Percentiles rank a stretch among this genome's conserved stretches.
phyloP scores from a whole-genome alignment of 2,113 vertebrate genomes.

The Antigone vipio region DNA sequence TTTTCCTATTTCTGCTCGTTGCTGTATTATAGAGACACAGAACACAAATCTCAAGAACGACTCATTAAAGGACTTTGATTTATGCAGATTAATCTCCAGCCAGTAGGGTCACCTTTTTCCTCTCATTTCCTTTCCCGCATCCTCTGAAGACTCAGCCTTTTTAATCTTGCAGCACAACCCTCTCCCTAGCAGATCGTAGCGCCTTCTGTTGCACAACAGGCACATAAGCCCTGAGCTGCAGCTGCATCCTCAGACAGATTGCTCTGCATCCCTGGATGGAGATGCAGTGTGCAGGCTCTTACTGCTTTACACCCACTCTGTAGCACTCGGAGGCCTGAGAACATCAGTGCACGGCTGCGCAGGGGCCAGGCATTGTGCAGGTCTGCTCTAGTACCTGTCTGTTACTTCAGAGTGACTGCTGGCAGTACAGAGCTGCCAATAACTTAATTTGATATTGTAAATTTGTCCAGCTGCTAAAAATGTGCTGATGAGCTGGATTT shows the following conservation, averaged over 20 bases:
- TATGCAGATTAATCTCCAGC: not conserved
- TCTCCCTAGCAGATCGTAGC: not conserved
- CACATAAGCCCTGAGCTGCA: not conserved
- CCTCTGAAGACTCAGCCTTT: not conserved
- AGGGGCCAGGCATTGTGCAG: accelerated
- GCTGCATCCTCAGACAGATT: not conserved
- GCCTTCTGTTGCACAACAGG: not conserved
- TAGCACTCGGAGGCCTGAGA: not conserved
- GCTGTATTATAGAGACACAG: not conserved
- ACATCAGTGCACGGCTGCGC: not conserved
- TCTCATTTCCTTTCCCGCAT: not conserved
- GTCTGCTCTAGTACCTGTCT: not conserved
- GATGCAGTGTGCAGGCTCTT: accelerated
- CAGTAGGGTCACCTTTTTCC: not conserved
- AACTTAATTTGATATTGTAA: not conserved
- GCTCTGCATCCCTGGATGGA: not conserved
- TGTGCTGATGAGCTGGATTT: not conserved
- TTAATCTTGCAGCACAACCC: not conserved
- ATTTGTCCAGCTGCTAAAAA: not conserved
- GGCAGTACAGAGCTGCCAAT: not conserved
- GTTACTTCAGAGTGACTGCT: not conserved
- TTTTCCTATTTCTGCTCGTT: not conserved
- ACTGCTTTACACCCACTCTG: not conserved
- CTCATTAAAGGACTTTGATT: not conserved
- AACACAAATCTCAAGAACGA: not conserved